Conservation (phyloP, 2,797 vertebrate species). For the Knipowitschia caucasica region DNA sequence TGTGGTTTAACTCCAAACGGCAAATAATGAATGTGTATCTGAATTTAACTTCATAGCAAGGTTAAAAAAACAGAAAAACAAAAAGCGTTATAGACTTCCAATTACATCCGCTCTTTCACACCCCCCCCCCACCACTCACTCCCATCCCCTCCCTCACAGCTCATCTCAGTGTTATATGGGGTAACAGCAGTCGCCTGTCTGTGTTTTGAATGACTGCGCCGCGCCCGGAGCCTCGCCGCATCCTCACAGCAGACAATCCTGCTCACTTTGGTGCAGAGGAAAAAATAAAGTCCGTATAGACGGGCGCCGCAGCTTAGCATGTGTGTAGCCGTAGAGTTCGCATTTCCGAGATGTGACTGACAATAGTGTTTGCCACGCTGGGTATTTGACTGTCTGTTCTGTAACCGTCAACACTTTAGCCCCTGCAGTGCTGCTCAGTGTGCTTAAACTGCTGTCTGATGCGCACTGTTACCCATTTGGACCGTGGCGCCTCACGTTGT, state of each 20-base stretch:
- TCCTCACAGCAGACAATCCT: slow-evolving; percentile 47
- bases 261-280: slow-evolving; percentile 52
- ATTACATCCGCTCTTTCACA: too few relatives aligned
- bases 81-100: too few relatives aligned
- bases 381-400: slow-evolving; percentile 32
- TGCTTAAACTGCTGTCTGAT: slow-evolving; percentile 29
- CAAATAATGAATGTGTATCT: too few relatives aligned
- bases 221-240: slow-evolving; percentile 40
- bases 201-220: slow-evolving; percentile 62
- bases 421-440: slow-evolving; percentile 33
- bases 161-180: slow-evolving; percentile 34
- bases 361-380: slow-evolving; percentile 38
- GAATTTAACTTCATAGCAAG: too few relatives aligned
- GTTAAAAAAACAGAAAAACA: too few relatives aligned
- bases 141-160: slow-evolving; percentile 16
- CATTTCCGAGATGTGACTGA: slow-evolving; percentile 39
- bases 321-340: slow-evolving; percentile 35
- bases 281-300: slow-evolving; percentile 45
- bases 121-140: neutral
- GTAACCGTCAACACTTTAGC: slow-evolving; percentile 45
- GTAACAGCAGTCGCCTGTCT: slow-evolving; percentile 48
- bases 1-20: too few relatives aligned
- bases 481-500: slow-evolving; percentile 36
- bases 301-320: slow-evolving; percentile 46
- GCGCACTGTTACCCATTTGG: slow-evolving; percentile 37